A percentile compares a stretch with the other conserved stretches of the same genome.
Conservation (phyloP, 2,888 invertebrate species). For the Scelioninae gen. 2 region DNA sequence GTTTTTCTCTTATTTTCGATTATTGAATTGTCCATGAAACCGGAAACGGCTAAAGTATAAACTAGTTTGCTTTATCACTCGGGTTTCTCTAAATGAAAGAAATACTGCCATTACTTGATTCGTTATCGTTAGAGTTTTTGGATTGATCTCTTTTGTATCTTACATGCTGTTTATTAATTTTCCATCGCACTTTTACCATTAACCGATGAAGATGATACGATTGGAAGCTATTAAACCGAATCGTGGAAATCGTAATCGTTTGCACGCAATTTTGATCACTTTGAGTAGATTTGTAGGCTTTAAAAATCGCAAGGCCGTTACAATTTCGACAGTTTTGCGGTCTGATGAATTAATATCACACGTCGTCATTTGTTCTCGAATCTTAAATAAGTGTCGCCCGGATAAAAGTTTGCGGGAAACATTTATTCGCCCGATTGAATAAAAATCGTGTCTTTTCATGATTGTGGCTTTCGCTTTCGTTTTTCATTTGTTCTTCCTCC, state of each 20-base stretch:
- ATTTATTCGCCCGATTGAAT: conserved; percentile 42
- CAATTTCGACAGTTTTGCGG: conserved; percentile 23
- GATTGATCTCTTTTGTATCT: conserved; percentile 10
- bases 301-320: conserved; percentile 35
- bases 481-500: conserved; percentile 5
- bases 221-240: conserved; percentile 20
- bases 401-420: conserved; percentile 57
- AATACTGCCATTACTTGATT: conserved; percentile 36
- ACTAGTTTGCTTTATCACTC: conserved; percentile 50
- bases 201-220: conserved; percentile 20
- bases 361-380: conserved; percentile 16
- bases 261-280: conserved; percentile 29
- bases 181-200: conserved; percentile 8
- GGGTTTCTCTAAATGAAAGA: conserved; percentile 59
- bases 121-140: conserved; percentile 26
- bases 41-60: conserved; percentile 68
- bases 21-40: conserved; percentile 67
- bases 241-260: conserved; percentile 11
- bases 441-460: conserved; percentile 20
- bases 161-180: conserved; percentile 4
- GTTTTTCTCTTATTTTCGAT: conserved; percentile 50
- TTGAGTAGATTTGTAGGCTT: conserved; percentile 16
- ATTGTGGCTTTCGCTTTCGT: conserved; percentile 1
- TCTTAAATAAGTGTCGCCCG: conserved; percentile 33
- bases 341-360: conserved; percentile 45